Percentiles rank a stretch among this genome's conserved stretches.
These are phyloP conservation scores for Paracanthobrama guichenoti DNA, from an alignment of 2,113 vertebrate species.

Conservation along the genomic window DNA sequence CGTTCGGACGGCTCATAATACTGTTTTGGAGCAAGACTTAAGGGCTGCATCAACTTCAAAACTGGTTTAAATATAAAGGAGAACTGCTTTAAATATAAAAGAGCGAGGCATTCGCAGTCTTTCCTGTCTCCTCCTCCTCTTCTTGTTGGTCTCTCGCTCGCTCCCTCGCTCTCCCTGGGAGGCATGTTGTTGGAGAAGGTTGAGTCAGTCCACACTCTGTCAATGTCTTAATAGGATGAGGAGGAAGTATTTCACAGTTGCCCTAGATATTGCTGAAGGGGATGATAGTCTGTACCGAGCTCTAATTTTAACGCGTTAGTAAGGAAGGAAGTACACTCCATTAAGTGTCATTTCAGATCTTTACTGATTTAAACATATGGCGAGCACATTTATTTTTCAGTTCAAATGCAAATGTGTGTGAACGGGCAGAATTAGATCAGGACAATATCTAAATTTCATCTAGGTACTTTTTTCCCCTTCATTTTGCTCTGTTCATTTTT, in stretches of 20 bases:
- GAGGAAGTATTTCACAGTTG: constrained; percentile 18
- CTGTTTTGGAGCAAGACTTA: background rate
- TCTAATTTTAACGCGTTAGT: background rate
- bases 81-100: background rate
- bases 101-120: background rate
- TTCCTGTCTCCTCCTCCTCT: background rate
- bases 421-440: background rate
- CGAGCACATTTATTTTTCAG: background rate
- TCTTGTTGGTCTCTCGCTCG: constrained; percentile 10
- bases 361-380: background rate
- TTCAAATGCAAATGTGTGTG: background rate
- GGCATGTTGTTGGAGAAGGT: constrained; percentile 18
- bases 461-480: background rate
- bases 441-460: background rate
- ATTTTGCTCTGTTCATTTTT: background rate
- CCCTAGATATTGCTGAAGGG: constrained; percentile 28
- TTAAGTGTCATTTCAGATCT: background rate
- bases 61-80: constrained; percentile 1
- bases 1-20: background rate
- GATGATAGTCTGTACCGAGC: constrained; percentile 17
- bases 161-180: background rate
- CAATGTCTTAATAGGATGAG: constrained; percentile 17
- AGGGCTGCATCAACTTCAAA: constrained; percentile 1
- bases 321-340: background rate
- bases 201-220: constrained; percentile 28